Percentiles rank a stretch among this genome's conserved stretches.
These are phyloP conservation scores for Artibeus lituratus DNA, from an alignment of 2,797 vertebrate genomes.

Conservation along the genomic window DNA sequence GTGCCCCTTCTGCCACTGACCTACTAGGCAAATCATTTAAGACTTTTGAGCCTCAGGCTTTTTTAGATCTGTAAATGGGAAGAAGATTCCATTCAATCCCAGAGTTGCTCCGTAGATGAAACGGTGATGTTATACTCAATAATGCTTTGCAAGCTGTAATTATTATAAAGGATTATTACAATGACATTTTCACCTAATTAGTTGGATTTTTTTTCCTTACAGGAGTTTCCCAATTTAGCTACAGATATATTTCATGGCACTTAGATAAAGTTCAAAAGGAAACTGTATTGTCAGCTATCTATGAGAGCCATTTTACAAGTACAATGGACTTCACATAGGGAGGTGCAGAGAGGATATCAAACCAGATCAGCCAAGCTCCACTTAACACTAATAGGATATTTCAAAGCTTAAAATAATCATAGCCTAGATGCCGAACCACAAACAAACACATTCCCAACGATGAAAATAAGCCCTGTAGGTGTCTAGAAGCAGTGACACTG, in stretches of 20 bases:
- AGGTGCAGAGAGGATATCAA: neutral
- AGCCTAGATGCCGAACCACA: slow-evolving; percentile 50
- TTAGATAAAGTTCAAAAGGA: neutral
- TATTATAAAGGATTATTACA: neutral
- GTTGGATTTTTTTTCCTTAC: neutral
- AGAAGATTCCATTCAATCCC: neutral
- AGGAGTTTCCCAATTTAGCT: neutral
- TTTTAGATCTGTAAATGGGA: neutral
- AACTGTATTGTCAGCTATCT: neutral
- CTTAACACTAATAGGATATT: slow-evolving; percentile 37
- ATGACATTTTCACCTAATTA: neutral
- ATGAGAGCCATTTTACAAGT: neutral
- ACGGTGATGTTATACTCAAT: neutral
- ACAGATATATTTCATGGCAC: neutral
- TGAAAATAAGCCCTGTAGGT: neutral
- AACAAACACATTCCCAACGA: slow-evolving; percentile 54
- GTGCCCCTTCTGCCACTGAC: neutral
- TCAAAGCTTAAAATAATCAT: slow-evolving; percentile 65
- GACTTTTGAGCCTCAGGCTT: neutral
- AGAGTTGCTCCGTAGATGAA: neutral
- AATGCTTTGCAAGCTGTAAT: neutral
- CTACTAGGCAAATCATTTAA: neutral
- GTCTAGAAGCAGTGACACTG: slow-evolving; percentile 30
- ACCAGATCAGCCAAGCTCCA: neutral
- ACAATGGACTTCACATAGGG: neutral